Evolutionary conservation across 2,113 vertebrate species (phyloP).

Genomic region (Seriola aureovittata): DNA sequence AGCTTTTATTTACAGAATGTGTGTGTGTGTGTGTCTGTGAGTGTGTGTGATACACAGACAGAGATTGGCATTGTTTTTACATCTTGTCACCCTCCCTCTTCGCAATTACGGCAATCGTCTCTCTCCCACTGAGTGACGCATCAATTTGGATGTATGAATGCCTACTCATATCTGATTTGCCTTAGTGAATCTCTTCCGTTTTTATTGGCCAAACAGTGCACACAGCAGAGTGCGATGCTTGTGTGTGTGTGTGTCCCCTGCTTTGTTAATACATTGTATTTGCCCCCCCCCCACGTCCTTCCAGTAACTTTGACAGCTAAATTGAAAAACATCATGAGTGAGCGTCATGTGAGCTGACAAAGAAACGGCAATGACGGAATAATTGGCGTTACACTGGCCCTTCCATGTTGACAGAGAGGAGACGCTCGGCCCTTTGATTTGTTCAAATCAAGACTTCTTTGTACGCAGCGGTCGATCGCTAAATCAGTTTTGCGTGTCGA

Average conservation of each 20-base stretch:
- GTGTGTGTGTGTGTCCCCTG: neutral
- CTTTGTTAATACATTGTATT: conserved; percentile 10
- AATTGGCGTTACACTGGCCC: neutral
- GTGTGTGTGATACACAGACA: neutral
- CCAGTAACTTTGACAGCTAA: conserved; percentile 58
- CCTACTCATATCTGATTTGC: conserved; percentile 53
- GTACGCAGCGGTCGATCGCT: neutral
- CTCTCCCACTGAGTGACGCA: conserved; percentile 43
- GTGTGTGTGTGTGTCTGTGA: conserved; percentile 1
- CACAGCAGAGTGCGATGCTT: neutral
- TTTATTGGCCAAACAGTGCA: conserved; percentile 12
- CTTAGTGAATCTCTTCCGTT: conserved; percentile 27
- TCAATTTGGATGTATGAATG: conserved; percentile 47
- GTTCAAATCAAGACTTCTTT: neutral
- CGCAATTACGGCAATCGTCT: conserved; percentile 43
- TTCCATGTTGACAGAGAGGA: neutral
- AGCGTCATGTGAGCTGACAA: conserved; percentile 38
- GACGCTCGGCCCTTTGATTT: neutral
- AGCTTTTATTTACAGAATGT: conserved; percentile 4
- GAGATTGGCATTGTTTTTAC: conserved; percentile 53
- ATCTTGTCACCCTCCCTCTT: conserved; percentile 40
- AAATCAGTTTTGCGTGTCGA: neutral
- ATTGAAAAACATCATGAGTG: conserved; percentile 64
- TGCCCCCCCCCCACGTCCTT: neutral
- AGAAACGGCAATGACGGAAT: conserved; percentile 24